A percentile compares a stretch with the other conserved stretches of the same genome.
Evolutionary conservation across 2,888 invertebrate genomes (phyloP).

Genomic region (Ceraclea dissimilis): DNA sequence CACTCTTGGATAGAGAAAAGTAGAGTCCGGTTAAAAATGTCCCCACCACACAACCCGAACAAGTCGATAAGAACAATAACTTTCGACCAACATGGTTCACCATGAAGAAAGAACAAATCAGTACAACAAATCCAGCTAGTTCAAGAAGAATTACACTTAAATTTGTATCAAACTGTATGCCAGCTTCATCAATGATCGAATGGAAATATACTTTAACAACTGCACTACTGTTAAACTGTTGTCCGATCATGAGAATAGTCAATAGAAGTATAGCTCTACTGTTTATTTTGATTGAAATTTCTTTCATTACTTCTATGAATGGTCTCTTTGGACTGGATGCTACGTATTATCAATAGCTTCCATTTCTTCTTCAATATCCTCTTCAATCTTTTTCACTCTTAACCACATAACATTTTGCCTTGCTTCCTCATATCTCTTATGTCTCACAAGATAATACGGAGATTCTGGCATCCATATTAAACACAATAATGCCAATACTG

Average conservation of each 20-base stretch:
- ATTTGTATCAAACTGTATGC: not conserved
- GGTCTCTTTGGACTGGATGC: slow-evolving; percentile 31
- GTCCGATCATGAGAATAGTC: slow-evolving; percentile 8
- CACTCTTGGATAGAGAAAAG: slow-evolving; percentile 4
- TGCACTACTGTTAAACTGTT: slow-evolving; percentile 9
- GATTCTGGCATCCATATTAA: slow-evolving; percentile 26
- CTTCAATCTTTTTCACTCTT: slow-evolving; percentile 25
- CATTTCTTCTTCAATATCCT: slow-evolving; percentile 29
- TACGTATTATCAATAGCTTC: slow-evolving; percentile 28
- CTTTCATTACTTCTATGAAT: slow-evolving; percentile 8
- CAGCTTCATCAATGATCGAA: slow-evolving; percentile 8
- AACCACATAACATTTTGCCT: slow-evolving; percentile 27
- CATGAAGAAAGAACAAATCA: slow-evolving; percentile 1
- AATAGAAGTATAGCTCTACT: slow-evolving; percentile 4
- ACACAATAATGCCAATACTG: slow-evolving; percentile 18
- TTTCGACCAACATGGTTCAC: slow-evolving; percentile 7
- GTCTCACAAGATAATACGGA: slow-evolving; percentile 23
- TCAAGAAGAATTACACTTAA: slow-evolving; percentile 6
- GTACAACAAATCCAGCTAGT: slow-evolving; percentile 3
- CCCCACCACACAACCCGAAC: slow-evolving; percentile 4
- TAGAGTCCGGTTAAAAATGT: slow-evolving; percentile 7
- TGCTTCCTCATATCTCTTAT: slow-evolving; percentile 26
- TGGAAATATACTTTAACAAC: slow-evolving; percentile 8
- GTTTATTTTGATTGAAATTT: slow-evolving; percentile 10
- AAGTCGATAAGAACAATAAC: slow-evolving; percentile 4